Conservation (phyloP, 2,113 vertebrate genomes). For the Polyodon spathula region DNA sequence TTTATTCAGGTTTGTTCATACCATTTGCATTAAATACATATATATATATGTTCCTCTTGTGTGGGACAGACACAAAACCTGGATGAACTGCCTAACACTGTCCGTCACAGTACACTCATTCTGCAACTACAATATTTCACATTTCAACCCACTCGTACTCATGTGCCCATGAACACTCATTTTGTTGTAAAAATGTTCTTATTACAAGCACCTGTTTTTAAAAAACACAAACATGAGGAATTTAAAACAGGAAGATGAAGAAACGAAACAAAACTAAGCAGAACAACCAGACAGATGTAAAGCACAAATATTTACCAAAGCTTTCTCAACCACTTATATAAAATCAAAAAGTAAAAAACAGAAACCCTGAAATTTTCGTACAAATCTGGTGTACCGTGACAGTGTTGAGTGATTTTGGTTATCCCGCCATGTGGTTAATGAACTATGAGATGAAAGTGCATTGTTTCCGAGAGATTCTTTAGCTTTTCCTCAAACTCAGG, state of each 20-base stretch:
- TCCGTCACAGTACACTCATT: no score
- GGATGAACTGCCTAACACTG: no score
- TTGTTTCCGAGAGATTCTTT: conserved; percentile 23
- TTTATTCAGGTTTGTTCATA: no score
- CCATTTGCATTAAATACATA: no score
- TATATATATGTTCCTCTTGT: no score
- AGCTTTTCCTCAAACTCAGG: conserved; percentile 80
- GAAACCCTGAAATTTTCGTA: neutral
- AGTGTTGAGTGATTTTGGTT: neutral
- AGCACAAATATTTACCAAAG: neutral
- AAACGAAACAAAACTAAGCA: neutral
- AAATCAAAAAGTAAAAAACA: neutral
- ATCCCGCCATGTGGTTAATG: neutral
- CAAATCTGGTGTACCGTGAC: neutral
- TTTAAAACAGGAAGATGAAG: neutral
- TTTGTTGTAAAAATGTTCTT: no score
- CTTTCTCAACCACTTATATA: neutral
- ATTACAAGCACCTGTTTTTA: neutral
- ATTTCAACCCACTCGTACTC: no score
- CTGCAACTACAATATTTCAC: no score
- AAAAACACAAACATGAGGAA: neutral
- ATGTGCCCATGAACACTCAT: no score
- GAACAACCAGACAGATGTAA: neutral
- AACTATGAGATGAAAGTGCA: no score
- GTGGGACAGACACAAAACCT: no score